Conservation (phyloP, 1,140 invertebrate species). For the Hypsibius dujardini region DNA sequence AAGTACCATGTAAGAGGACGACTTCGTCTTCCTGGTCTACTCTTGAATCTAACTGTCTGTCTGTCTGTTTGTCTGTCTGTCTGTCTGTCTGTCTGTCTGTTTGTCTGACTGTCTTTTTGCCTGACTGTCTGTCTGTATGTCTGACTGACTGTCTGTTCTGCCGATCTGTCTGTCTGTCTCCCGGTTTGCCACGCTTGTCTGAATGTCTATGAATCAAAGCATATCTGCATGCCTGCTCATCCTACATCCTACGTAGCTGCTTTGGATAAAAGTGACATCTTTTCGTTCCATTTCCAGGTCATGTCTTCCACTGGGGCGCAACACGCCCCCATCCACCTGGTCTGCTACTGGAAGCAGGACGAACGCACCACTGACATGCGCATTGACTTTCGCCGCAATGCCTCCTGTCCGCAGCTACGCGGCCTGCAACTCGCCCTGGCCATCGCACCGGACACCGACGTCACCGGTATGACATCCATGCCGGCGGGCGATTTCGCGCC, state of each 20-base stretch:
- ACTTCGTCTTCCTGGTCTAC: not conserved
- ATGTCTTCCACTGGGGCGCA: not conserved
- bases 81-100: too few species aligned
- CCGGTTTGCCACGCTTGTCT: too few species aligned
- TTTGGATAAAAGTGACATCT: not conserved
- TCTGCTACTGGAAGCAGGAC: constrained; percentile 13
- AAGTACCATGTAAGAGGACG: constrained; percentile 16
- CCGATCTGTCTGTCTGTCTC: too few species aligned
- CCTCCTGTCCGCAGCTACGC: not conserved
- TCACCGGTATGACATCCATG: not conserved
- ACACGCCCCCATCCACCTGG: not conserved
- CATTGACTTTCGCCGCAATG: not conserved
- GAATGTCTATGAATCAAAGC: not conserved
- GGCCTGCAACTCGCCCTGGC: not conserved
- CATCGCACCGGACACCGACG: not conserved
- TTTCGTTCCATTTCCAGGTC: not conserved
- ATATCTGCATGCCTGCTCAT: not conserved
- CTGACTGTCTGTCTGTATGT: too few species aligned
- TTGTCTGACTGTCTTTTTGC: too few species aligned
- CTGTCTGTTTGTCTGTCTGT: too few species aligned
- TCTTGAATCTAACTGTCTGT: too few species aligned
- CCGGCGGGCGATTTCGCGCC: not conserved
- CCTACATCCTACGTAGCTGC: not conserved
- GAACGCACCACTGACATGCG: constrained; percentile 2
- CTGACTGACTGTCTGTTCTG: too few species aligned